phyloP scores from a whole-genome alignment of 2,113 vertebrate species.

The Sardina pilchardus region DNA sequence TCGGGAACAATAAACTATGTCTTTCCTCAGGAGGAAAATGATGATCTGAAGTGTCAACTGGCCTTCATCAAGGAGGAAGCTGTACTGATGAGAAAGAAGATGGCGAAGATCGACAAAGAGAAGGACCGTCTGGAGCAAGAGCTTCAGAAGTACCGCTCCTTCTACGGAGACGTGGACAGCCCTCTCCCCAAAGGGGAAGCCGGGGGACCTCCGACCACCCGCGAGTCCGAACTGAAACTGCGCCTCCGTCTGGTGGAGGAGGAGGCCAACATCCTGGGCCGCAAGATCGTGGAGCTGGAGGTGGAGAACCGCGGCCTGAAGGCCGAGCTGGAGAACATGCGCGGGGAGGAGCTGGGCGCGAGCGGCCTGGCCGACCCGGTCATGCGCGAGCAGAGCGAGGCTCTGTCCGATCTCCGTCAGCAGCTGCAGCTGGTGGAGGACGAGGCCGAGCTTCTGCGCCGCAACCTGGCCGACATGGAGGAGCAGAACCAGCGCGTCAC shows the following conservation, averaged over 20 bases:
- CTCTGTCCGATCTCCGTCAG: slow-evolving; percentile 90
- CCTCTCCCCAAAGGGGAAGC: slow-evolving; percentile 97
- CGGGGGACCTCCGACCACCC: slow-evolving; percentile 91
- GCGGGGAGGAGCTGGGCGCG: slow-evolving; percentile 84
- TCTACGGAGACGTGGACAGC: slow-evolving; percentile 97
- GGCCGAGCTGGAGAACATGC: slow-evolving; percentile 94
- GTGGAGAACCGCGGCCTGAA: slow-evolving; percentile 97
- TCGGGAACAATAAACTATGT: slow-evolving; percentile 16
- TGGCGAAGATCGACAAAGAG: slow-evolving; percentile 98
- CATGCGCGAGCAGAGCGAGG: slow-evolving; percentile 88
- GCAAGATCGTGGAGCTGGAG: slow-evolving; percentile 97
- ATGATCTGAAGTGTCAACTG: slow-evolving; percentile 95
- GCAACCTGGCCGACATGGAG: slow-evolving; percentile 92
- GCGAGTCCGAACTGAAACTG: slow-evolving; percentile 98
- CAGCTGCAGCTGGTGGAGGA: slow-evolving; percentile 97
- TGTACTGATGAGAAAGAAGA: slow-evolving; percentile 95
- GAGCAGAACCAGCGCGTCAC: slow-evolving; percentile 96
- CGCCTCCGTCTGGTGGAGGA: slow-evolving; percentile 93
- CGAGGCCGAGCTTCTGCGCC: slow-evolving; percentile 91
- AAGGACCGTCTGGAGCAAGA: slow-evolving; percentile 97
- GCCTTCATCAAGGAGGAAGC: slow-evolving; percentile 98
- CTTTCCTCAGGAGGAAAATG: slow-evolving; percentile 85
- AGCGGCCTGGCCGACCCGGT: slow-evolving; percentile 68
- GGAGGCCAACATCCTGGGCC: slow-evolving; percentile 95
- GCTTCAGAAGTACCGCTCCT: slow-evolving; percentile 94